A percentile compares a stretch with the other conserved stretches of the same genome.
Conservation (phyloP, 2,888 invertebrate species). For the Napeogenes inachia region DNA sequence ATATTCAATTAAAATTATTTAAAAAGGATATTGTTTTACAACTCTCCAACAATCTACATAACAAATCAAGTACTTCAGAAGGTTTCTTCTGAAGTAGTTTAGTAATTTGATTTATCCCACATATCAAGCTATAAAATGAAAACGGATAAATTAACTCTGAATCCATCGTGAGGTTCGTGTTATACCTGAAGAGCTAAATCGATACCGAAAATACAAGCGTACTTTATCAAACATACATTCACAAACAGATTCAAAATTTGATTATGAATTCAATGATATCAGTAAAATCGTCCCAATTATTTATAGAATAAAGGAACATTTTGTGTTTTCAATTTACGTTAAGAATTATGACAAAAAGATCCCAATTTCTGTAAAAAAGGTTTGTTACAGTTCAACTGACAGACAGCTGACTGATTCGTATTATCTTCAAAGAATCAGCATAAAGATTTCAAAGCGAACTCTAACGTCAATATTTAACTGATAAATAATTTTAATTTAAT, state of each 20-base stretch:
- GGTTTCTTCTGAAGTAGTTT: no score
- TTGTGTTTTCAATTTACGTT: neutral
- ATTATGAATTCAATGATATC: no score
- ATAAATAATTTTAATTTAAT: no score
- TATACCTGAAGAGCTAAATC: neutral
- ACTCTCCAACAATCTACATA: no score
- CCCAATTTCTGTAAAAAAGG: neutral
- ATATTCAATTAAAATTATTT: no score
- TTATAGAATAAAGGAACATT: no score
- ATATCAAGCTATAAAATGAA: no score
- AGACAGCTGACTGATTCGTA: slow-evolving; percentile 2
- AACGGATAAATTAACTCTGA: neutral
- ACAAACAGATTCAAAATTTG: neutral
- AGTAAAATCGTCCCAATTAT: no score
- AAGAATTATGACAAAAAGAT: neutral
- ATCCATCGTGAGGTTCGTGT: neutral
- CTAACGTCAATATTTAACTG: neutral
- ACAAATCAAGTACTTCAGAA: no score
- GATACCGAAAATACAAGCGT: neutral
- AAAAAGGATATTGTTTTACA: no score
- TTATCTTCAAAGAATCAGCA: neutral
- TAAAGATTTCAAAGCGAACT: neutral
- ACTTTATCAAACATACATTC: neutral
- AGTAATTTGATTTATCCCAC: no score
- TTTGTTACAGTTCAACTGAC: neutral